Conservation (phyloP, 2,113 vertebrate genomes). For the Passerina amoena region DNA sequence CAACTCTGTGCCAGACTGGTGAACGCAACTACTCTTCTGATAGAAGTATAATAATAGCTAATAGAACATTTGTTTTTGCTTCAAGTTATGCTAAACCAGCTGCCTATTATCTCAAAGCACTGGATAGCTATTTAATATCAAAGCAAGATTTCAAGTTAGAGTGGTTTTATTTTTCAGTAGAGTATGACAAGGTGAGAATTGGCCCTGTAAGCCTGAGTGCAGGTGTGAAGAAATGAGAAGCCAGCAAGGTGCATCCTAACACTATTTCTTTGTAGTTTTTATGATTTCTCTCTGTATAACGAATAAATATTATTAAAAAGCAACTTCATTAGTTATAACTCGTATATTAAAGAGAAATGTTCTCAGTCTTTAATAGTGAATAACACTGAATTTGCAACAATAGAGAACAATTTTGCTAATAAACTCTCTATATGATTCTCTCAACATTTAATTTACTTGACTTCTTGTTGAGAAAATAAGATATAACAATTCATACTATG, state of each 20-base stretch:
- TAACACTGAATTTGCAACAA: not conserved
- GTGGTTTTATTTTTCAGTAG: constrained; percentile 67
- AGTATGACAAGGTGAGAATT: constrained; percentile 70
- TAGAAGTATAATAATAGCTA: constrained; percentile 7
- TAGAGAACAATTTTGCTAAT: not conserved
- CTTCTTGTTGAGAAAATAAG: not conserved
- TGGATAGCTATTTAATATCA: constrained; percentile 66
- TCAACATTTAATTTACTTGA: not conserved
- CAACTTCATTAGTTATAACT: not conserved
- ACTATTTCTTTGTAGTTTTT: constrained; percentile 21
- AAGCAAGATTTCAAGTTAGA: constrained; percentile 67
- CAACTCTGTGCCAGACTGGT: not conserved
- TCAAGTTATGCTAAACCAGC: constrained; percentile 60
- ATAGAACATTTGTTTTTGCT: constrained; percentile 47
- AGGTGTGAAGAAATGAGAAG: constrained; percentile 66
- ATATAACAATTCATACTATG: not conserved
- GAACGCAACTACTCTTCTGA: constrained; percentile 24
- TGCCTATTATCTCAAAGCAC: constrained; percentile 69
- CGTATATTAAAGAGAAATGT: not conserved
- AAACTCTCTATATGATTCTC: not conserved
- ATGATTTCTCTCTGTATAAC: constrained; percentile 19
- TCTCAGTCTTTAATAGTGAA: not conserved
- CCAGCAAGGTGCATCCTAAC: constrained; percentile 59
- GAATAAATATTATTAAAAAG: constrained; percentile 34
- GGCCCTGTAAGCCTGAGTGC: constrained; percentile 53